Conservation (phyloP, 2,888 invertebrate species). For the Epirrhoe tristata region DNA sequence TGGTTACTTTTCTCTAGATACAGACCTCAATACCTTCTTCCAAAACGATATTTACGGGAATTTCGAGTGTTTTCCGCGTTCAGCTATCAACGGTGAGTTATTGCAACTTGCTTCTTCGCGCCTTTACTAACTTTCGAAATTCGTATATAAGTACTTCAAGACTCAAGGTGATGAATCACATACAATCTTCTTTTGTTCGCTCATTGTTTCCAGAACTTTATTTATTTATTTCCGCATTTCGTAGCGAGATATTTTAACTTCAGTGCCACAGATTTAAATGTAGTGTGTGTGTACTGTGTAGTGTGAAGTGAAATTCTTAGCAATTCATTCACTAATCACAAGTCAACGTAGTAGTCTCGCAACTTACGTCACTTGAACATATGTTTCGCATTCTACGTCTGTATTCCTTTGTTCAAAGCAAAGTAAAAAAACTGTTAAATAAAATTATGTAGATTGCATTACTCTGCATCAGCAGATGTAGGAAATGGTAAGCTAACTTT, state of each 20-base stretch:
- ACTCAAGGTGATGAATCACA: conserved; percentile 45
- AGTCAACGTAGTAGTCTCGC: background rate
- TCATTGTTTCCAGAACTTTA: background rate
- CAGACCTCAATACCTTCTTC: conserved; percentile 87
- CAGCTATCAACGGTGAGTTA: conserved; percentile 87
- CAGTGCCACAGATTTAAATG: background rate
- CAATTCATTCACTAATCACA: background rate
- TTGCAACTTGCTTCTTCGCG: conserved; percentile 30
- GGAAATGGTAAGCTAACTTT: background rate
- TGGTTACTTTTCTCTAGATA: conserved; percentile 87
- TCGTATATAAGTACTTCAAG: conserved; percentile 43
- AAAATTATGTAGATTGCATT: background rate
- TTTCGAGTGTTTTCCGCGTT: conserved; percentile 89
- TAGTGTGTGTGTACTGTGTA: too few species aligned
- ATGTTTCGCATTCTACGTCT: conserved; percentile 13
- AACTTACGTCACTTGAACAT: conserved; percentile 36
- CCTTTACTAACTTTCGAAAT: conserved; percentile 56
- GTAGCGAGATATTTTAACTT: background rate
- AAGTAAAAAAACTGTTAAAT: too few species aligned
- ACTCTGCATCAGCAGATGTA: background rate
- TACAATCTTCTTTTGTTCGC: background rate
- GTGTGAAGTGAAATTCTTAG: too few species aligned
- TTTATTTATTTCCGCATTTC: background rate
- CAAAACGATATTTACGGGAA: conserved; percentile 95
- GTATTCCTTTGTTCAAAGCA: conserved; percentile 13